Evolutionary conservation across 2,797 vertebrate species (phyloP), one percentile per base, ranked within the genome.

Genomic region (Hephaestus fuliginosus): DNA sequence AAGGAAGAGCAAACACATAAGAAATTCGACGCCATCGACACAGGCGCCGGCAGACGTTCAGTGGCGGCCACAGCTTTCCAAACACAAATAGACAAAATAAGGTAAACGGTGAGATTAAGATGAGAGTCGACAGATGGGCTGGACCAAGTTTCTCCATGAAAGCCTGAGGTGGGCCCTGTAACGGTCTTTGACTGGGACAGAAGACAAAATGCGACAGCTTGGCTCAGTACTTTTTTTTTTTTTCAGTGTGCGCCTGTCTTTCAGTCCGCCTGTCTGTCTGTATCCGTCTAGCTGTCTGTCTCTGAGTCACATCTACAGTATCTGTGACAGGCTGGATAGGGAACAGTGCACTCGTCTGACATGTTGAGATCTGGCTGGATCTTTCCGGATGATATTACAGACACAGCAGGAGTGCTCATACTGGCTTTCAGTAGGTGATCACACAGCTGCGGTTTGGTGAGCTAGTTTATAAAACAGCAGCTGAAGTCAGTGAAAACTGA

Each of bases 341-440:
- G 67, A 85, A 74, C 66, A 71, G 57, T 70, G 70, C 62, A 70
- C 55, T 53, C 8, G 12, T 36, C 76, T 87, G 63, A 77, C 80
- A 80, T 20, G 70, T 53, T 67, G 65, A 82, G 51, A 78, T 85
- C 71, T 69, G 74, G 36, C 53, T 81, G 49, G 67, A 78, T 86
- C 30, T 73, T 51, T 69, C 36, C 36, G 5, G 18, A 14, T 4
- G 60, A 28, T 71, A 30, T 49, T 60, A 63, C 55, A 55, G 48
- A 56, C 77, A 75, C 57, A 74, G 56, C 36, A 53, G 60, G 48
- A 58, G 53, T 0, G 55, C 28, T 82, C 41, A 1, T 30, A 7
- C 36, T 53, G 76, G 51, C 41, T 80, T 48, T 77, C 67, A 77
- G 64, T 11, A 6, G 61, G 58, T 61, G 61, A 46, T 79, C 65